Percentiles rank a stretch among this genome's conserved stretches.
Conservation (phyloP, 2,888 invertebrate species). For the Muscina levida region DNA sequence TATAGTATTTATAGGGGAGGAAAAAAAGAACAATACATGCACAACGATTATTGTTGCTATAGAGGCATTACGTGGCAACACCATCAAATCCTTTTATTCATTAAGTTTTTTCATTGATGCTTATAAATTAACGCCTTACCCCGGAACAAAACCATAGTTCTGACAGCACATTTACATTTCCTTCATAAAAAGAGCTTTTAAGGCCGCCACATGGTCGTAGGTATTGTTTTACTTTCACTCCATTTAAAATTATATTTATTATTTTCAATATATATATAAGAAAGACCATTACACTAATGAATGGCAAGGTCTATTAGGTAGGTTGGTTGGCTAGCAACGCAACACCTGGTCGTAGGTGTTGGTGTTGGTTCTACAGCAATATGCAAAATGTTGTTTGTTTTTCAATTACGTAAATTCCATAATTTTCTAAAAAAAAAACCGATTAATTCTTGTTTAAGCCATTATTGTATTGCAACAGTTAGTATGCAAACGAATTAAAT, state of each 20-base stretch:
- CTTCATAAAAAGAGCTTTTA: too few relatives aligned
- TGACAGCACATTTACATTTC: too few relatives aligned
- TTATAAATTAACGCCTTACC: too few relatives aligned
- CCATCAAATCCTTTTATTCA: too few relatives aligned
- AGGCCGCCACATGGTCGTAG: neutral
- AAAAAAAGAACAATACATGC: too few relatives aligned
- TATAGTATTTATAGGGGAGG: too few relatives aligned
- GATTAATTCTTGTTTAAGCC: neutral
- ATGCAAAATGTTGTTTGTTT: conserved; percentile 16
- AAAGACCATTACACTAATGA: neutral
- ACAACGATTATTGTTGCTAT: too few relatives aligned
- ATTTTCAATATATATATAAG: neutral
- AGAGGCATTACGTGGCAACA: too few relatives aligned
- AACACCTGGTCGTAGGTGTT: conserved; percentile 7
- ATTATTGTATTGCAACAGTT: too few relatives aligned
- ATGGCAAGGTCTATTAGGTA: neutral
- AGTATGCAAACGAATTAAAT: neutral
- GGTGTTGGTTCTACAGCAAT: neutral
- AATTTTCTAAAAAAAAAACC: neutral
- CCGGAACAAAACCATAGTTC: too few relatives aligned
- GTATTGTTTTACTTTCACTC: neutral
- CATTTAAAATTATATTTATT: neutral
- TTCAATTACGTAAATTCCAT: neutral
- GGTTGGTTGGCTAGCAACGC: neutral
- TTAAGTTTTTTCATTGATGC: too few relatives aligned